These are phyloP conservation scores for Ophioderma brevispina DNA, from an alignment of 35 echinoderm and acorn worm genomes.

Conservation along the genomic window DNA sequence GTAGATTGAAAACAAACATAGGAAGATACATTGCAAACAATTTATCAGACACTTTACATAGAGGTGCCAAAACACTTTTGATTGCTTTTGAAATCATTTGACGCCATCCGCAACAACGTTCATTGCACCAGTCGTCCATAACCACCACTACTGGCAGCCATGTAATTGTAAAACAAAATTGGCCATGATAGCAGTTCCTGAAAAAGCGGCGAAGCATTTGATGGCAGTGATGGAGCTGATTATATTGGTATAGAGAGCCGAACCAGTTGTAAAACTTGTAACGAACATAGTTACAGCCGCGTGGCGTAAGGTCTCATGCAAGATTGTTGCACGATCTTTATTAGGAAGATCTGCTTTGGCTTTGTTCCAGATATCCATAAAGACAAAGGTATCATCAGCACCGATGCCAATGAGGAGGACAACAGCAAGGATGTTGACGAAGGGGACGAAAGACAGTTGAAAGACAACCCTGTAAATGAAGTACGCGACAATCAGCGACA, in stretches of 20 bases:
- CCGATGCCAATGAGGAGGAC: constrained; percentile 69
- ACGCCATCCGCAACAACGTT: not conserved
- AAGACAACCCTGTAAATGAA: constrained; percentile 55
- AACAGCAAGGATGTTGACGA: constrained; percentile 41
- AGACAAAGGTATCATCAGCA: constrained; percentile 69
- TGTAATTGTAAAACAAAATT: constrained; percentile 64
- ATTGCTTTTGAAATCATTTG: not conserved
- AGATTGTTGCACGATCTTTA: not conserved
- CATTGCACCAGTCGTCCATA: constrained; percentile 33
- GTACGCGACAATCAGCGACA: constrained; percentile 53
- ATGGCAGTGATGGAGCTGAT: constrained; percentile 52
- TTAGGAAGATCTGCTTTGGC: not conserved
- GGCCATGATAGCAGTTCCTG: constrained; percentile 58
- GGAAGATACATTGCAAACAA: constrained; percentile 41
- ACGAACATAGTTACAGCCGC: constrained; percentile 64
- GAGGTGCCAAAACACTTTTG: not conserved
- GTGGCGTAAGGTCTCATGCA: constrained; percentile 51
- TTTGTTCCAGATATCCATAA: constrained; percentile 65
- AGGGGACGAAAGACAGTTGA: constrained; percentile 48
- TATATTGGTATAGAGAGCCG: constrained; percentile 40
- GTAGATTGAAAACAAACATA: constrained; percentile 31
- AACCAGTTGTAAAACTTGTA: constrained; percentile 61
- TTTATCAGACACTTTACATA: not conserved
- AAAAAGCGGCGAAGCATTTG: constrained; percentile 53
- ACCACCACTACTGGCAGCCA: constrained; percentile 58